Base-by-base conservation (phyloP, 2,888 invertebrate species). In the Oscheius sp. region DNA sequence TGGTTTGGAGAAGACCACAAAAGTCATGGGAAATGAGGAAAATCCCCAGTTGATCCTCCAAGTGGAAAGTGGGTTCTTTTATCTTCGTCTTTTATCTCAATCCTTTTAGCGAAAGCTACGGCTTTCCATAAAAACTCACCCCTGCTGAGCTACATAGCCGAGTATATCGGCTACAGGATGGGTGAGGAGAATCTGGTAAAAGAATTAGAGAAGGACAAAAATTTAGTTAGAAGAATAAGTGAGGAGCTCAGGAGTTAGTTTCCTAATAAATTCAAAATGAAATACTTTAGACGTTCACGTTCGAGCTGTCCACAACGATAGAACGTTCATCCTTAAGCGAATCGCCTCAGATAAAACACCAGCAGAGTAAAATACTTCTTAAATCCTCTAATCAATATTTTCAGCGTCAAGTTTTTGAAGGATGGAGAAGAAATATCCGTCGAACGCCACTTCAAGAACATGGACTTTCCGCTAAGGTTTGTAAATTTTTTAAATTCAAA, bases 371-470 rank as follows among this genome's bases (percentile, higher is more conserved):
- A 39, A 37, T 57, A 20, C 15, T 25, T 55, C 10, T 25, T 3
- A 20, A 20, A n/a, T 20, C n/a, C 15, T 1, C 23, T 12, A 34
- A 23, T 23, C 23, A 31, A 25, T 57, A 20, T n/a, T 17, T 57
- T n/a, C 23, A 57, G 37, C 17, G 25, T 34, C 34, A 17, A 12
- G 1, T 34, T 34, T 39, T 3, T 20, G 2, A 37, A 20, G 23
- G 25, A 37, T 6, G 45, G 45, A 23, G 25, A 57, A 1, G 27
- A 64, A 10, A 58, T 75, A n/a, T 69, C 72, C 1, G 69, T 73
- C 17, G 25, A 58, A 15, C 66, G 73, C 0, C 72, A 76, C 34
- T 73, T 58, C 61, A 10, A 29, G 6, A 63, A 65, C 1, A 46
- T 34, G n/a, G 73, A 76, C 45, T 29, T 45, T 55, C 29, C 39